A percentile compares a stretch with the other conserved stretches of the same genome.
phyloP scores from a whole-genome alignment of 2,797 vertebrate species.

The Basileuterus tristriatus region DNA sequence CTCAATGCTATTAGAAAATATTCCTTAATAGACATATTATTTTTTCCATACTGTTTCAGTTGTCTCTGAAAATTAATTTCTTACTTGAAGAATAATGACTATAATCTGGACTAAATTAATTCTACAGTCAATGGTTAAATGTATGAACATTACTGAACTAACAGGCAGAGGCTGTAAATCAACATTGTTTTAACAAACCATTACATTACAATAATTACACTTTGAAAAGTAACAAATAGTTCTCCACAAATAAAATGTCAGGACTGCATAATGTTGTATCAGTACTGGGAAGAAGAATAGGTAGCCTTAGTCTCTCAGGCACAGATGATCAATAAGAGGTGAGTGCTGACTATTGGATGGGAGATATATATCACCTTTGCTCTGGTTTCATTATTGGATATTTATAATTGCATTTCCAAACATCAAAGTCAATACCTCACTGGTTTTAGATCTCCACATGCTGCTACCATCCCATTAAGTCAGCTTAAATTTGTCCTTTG shows the following conservation, averaged over 20 bases:
- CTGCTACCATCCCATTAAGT: background rate
- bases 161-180: background rate
- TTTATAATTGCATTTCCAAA: background rate
- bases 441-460: background rate
- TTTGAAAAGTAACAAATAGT: background rate
- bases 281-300: background rate
- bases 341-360: fast-evolving
- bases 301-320: background rate
- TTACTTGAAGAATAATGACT: background rate
- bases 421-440: background rate
- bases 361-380: background rate
- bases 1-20: background rate
- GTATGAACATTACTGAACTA: background rate
- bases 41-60: background rate
- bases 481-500: background rate
- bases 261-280: background rate
- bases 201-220: background rate
- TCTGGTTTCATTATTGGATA: background rate
- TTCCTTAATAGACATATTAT: background rate
- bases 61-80: background rate
- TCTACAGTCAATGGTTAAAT: background rate
- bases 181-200: background rate
- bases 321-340: background rate
- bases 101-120: background rate
- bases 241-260: background rate